Evolutionary conservation across 2,797 vertebrate species (phyloP).

Genomic region (Leuciscus waleckii): DNA sequence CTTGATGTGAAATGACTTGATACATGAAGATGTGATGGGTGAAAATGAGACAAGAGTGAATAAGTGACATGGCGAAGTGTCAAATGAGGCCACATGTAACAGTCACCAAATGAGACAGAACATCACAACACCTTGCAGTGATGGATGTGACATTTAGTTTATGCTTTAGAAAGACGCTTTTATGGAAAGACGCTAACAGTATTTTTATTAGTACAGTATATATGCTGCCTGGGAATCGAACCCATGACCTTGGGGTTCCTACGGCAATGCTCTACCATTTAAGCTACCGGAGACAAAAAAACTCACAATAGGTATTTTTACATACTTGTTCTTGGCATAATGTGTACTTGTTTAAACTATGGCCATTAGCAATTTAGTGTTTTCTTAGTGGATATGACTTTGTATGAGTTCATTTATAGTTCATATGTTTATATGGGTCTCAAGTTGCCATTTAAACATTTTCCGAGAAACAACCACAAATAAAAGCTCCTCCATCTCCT

Average conservation of each 20-base stretch:
- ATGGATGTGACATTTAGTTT: constrained; percentile 17
- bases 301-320: neutral
- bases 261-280: neutral
- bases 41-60: constrained; percentile 37
- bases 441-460: constrained; percentile 21
- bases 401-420: constrained; percentile 22
- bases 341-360: neutral
- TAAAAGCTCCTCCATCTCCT: constrained; percentile 24
- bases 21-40: constrained; percentile 24
- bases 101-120: constrained; percentile 15
- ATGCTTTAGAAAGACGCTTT: neutral
- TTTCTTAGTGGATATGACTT: neutral
- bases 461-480: neutral
- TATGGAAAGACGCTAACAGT: neutral
- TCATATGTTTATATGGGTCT: constrained; percentile 21
- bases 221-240: neutral
- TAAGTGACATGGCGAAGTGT: constrained; percentile 33
- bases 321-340: neutral
- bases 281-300: neutral
- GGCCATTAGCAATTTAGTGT: neutral
- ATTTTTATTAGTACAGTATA: neutral
- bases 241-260: neutral
- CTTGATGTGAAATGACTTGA: constrained; percentile 46
- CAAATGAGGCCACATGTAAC: neutral
- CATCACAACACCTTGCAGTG: constrained; percentile 6